Conservation (phyloP, 2,113 vertebrate genomes). For the Butastur rufipennis region DNA sequence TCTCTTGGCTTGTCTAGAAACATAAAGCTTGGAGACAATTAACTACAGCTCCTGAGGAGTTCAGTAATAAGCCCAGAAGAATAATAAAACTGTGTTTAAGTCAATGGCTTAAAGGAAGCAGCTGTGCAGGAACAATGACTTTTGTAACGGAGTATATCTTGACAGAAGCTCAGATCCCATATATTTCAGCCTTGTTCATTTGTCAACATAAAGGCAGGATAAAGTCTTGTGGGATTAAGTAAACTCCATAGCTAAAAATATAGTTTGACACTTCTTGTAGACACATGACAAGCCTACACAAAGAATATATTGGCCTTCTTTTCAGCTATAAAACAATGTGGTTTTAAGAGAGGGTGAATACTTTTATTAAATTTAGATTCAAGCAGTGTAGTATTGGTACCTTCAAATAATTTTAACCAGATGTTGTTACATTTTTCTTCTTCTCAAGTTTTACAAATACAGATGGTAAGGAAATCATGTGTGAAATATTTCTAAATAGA, state of each 20-base stretch:
- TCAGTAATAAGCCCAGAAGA: slow-evolving; percentile 28
- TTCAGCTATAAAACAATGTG: slow-evolving; percentile 48
- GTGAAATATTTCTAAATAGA: slow-evolving; percentile 22
- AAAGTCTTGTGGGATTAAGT: slow-evolving; percentile 75
- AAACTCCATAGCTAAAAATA: slow-evolving; percentile 75
- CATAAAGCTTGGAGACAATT: slow-evolving; percentile 30
- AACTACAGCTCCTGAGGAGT: slow-evolving; percentile 2
- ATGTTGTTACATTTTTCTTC: slow-evolving; percentile 32
- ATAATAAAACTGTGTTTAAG: slow-evolving; percentile 36
- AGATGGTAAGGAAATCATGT: slow-evolving; percentile 11
- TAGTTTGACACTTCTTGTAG: slow-evolving; percentile 74
- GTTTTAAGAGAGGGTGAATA: slow-evolving; percentile 37
- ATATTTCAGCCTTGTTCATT: slow-evolving; percentile 76
- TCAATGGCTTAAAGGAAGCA: slow-evolving; percentile 58
- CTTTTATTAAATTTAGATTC: slow-evolving; percentile 27
- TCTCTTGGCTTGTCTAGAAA: slow-evolving; percentile 13
- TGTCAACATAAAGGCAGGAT: slow-evolving; percentile 78
- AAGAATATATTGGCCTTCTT: slow-evolving; percentile 74
- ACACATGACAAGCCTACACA: slow-evolving; percentile 74
- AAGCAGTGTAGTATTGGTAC: slow-evolving; percentile 15
- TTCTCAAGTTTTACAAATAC: background rate
- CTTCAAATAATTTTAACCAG: slow-evolving; percentile 50
- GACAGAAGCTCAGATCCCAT: slow-evolving; percentile 61
- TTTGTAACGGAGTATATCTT: slow-evolving; percentile 55
- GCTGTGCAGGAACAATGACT: slow-evolving; percentile 43